Conservation (phyloP, 2,888 invertebrate species). For the Nephrotoma flavescens region DNA sequence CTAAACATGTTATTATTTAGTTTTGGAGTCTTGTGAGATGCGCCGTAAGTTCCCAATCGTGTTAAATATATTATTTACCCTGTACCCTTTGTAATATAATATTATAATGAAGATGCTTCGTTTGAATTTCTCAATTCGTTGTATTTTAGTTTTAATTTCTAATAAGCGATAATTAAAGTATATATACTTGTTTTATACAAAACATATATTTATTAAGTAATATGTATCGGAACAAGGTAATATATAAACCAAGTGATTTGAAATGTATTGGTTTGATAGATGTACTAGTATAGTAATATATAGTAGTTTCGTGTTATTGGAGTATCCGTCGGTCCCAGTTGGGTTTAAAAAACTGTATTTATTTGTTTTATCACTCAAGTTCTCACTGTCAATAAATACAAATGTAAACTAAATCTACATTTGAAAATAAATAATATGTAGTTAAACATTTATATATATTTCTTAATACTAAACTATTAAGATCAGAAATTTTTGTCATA, state of each 20-base stretch:
- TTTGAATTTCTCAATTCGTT: not conserved
- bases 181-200: not conserved
- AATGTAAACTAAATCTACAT: not conserved
- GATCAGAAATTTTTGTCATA: slow-evolving; percentile 13
- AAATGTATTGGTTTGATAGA: not conserved
- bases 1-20: not conserved
- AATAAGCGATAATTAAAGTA: not conserved
- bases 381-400: not conserved
- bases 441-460: not conserved
- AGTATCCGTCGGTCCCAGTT: not conserved
- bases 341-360: not conserved
- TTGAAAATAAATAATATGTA: not conserved
- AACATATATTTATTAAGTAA: not conserved
- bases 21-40: not conserved
- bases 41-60: not conserved
- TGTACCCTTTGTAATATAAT: not conserved
- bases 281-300: not conserved
- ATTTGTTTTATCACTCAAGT: not conserved
- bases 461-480: not conserved
- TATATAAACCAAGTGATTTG: no score
- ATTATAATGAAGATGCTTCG: not conserved
- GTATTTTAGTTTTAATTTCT: not conserved
- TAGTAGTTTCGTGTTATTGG: not conserved
- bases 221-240: no score
- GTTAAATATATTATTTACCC: not conserved